A percentile compares a stretch with the other conserved stretches of the same genome.
These are phyloP conservation scores for Drosophila willistoni DNA, from an alignment of 1,140 invertebrate species.

Conservation along the genomic window DNA sequence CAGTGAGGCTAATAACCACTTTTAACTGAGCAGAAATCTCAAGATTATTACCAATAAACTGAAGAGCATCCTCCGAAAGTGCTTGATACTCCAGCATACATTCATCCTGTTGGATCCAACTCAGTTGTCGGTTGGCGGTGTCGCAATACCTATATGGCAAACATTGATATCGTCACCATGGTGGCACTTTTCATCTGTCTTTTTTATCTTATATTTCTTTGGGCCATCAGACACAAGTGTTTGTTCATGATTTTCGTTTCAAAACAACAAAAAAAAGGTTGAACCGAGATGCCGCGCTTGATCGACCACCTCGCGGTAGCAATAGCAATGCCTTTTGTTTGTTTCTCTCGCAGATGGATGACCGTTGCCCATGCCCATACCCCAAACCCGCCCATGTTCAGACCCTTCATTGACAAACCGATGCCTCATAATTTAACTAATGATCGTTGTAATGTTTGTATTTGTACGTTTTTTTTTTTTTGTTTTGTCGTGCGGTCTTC, in stretches of 20 bases:
- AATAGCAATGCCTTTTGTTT: conserved; percentile 65
- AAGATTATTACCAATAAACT: conserved; percentile 55
- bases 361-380: not conserved
- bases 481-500: conserved; percentile 76
- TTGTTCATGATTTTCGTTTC: conserved; percentile 76
- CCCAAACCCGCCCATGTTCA: conserved; percentile 1
- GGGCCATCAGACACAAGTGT: conserved; percentile 47
- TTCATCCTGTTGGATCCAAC: conserved; percentile 59
- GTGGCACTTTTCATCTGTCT: conserved; percentile 14
- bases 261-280: conserved; percentile 43
- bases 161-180: conserved; percentile 22
- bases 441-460: conserved; percentile 80
- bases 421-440: conserved; percentile 77
- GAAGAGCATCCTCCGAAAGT: conserved; percentile 32
- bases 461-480: conserved; percentile 39
- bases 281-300: conserved; percentile 62
- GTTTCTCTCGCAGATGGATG: conserved; percentile 32
- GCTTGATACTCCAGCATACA: conserved; percentile 9
- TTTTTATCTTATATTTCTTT: conserved; percentile 31
- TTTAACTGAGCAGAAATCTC: conserved; percentile 23
- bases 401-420: conserved; percentile 5
- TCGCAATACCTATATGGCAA: conserved; percentile 25
- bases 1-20: conserved; percentile 7
- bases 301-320: conserved; percentile 76
- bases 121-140: not conserved